These are phyloP conservation scores for Chydorus sphaericus DNA, from an alignment of 2,888 invertebrate genomes.

Conservation along the genomic window DNA sequence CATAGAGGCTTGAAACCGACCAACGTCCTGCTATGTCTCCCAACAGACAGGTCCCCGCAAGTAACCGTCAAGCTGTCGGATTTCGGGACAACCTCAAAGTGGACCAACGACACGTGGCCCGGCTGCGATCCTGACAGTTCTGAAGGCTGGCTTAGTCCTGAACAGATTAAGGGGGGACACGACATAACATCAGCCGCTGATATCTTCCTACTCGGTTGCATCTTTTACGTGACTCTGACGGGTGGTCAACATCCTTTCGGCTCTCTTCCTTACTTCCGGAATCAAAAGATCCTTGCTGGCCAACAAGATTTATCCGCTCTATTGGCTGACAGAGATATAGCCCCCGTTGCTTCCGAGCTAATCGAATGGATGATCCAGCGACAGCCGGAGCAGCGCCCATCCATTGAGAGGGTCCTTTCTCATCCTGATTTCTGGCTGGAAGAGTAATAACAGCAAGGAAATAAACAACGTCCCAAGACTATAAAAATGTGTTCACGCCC, in stretches of 20 bases:
- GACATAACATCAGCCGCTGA: background rate
- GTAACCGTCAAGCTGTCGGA: background rate
- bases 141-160: background rate
- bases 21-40: background rate
- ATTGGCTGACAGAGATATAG: background rate
- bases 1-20: background rate
- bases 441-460: no score
- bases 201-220: background rate
- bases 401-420: background rate
- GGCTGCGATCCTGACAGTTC: background rate
- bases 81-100: background rate
- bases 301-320: background rate
- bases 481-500: no score
- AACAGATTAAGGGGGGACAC: background rate
- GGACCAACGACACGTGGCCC: background rate
- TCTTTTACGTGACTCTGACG: background rate
- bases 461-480: no score
- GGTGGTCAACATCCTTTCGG: slow-evolving; percentile 1
- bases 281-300: background rate
- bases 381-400: background rate
- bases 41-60: background rate
- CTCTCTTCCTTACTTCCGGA: background rate
- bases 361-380: background rate
- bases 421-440: background rate
- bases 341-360: background rate